A percentile compares a stretch with the other conserved stretches of the same genome.
phyloP scores from a whole-genome alignment of 2,888 invertebrate species.

The Alsophila aescularia region DNA sequence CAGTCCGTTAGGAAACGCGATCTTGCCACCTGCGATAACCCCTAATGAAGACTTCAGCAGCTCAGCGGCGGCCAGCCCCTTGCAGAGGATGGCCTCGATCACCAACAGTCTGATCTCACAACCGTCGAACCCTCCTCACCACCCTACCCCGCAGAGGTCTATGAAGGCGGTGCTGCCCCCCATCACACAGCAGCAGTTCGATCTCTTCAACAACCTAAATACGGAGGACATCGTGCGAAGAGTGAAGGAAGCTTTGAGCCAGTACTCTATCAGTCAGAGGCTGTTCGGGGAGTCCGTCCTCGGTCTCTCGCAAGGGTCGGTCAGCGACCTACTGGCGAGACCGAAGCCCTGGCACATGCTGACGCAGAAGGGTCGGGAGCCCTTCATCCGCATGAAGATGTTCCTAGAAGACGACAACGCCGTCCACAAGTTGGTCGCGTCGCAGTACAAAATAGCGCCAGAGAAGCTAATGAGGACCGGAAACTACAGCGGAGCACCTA shows the following conservation, averaged over 20 bases:
- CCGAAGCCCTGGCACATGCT: constrained; percentile 99
- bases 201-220: constrained; percentile 98
- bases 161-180: constrained; percentile 98
- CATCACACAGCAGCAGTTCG: constrained; percentile 99
- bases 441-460: constrained; percentile 98
- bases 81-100: constrained; percentile 99
- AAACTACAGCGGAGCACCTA: constrained; percentile 93
- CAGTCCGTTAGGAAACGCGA: constrained; percentile 93
- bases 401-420: constrained; percentile 98
- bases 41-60: constrained; percentile 92
- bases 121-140: constrained; percentile 93
- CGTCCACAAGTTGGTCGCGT: constrained; percentile 97
- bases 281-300: constrained; percentile 99
- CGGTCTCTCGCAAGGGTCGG: constrained; percentile 97
- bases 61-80: constrained; percentile 94
- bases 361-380: constrained; percentile 98
- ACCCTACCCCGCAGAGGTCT: constrained; percentile 93
- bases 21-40: constrained; percentile 92
- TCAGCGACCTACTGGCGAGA: constrained; percentile 97
- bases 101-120: constrained; percentile 98
- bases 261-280: constrained; percentile 98
- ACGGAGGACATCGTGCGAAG: constrained; percentile 99
- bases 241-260: constrained; percentile 96
- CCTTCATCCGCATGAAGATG: constrained; percentile 99
- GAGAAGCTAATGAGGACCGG: constrained; percentile 98